Evolutionary conservation across 1,140 invertebrate genomes (phyloP).

Genomic region (Chlorops oryzae): DNA sequence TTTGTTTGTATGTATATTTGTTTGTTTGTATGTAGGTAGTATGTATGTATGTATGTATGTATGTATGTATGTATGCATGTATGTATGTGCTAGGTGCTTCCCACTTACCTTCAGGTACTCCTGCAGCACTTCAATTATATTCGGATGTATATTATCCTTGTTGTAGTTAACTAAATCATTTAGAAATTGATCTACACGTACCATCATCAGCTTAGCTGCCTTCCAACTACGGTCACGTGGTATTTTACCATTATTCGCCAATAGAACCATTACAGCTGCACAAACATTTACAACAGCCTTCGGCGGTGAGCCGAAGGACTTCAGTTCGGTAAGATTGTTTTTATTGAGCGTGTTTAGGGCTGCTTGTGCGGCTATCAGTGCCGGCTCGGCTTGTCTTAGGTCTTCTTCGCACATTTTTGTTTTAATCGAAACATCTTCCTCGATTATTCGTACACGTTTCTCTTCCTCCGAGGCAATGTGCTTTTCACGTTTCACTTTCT

Average conservation of each 20-base stretch:
- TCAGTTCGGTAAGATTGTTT: constrained; percentile 88
- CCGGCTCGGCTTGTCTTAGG: constrained; percentile 85
- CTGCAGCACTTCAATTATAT: constrained; percentile 70
- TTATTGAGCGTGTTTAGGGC: constrained; percentile 92
- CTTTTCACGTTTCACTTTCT: constrained; percentile 85
- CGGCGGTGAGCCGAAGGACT: constrained; percentile 85
- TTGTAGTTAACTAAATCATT: constrained; percentile 81
- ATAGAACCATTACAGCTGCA: constrained; percentile 81
- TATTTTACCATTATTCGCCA: constrained; percentile 80
- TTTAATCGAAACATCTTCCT: constrained; percentile 72
- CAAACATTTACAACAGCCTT: constrained; percentile 79
- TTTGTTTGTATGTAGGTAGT: too few relatives aligned
- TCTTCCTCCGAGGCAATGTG: constrained; percentile 73
- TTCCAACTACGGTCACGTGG: constrained; percentile 93
- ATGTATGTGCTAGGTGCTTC: too few relatives aligned
- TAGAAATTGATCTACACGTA: constrained; percentile 73
- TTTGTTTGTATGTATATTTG: too few relatives aligned
- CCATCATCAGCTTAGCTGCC: constrained; percentile 71
- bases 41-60: too few relatives aligned
- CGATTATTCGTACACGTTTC: constrained; percentile 81
- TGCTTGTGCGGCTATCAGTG: constrained; percentile 81
- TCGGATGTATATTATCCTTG: constrained; percentile 89
- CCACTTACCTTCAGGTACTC: constrained; percentile 44
- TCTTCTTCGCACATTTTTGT: constrained; percentile 83
- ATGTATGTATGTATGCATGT: too few relatives aligned